Evolutionary conservation across 2,113 vertebrate species (phyloP), one percentile per base, ranked within the genome.

Genomic region (Chrysochloris asiatica): DNA sequence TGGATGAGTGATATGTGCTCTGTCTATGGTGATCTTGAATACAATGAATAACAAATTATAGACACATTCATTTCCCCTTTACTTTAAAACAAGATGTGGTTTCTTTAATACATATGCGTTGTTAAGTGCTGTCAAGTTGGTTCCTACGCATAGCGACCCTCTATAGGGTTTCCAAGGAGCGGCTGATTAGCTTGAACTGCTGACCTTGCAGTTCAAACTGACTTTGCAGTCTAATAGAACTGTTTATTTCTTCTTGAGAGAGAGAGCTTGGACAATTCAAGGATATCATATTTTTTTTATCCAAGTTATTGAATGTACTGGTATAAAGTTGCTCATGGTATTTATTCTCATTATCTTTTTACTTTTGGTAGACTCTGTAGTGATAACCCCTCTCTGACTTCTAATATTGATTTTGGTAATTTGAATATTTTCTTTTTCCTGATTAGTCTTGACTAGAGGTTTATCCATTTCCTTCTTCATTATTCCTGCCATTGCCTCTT

Each of bases 31-130:
- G 17, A 8, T 33, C 41, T 17, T 48, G 21, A 86, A 41, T 75
- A 6, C 33, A 71, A 73, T 30, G 10, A 89, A 6, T 47, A 88
- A 10, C 43, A 61, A 83, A 4, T 52, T 79, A 79, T 6, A 90
- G 43, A n/a, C 0, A 11, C 14, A n/a, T 28, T 19, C 14, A n/a
- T 28, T 19, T 3, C 17, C 21, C 24, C 41, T 86, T 86, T 81
- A 81, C 41, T 65, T 89, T 83, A 80, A 89, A 73, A 71, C 54
- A 76, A 83, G 50, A 52, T 48, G 7, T 54, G 4, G 2, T 88
- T 83, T 82, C 41, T 63, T 61, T 56, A 94, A 77, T 11, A 90
- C n/a, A n/a, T n/a, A n/a, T n/a, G n/a, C n/a, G n/a, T n/a, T n/a
- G n/a, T n/a, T n/a, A n/a, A n/a, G n/a, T n/a, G n/a, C n/a, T n/a